phyloP scores from a whole-genome alignment of 2,888 invertebrate species.

The Zaprionus bogoriensis region DNA sequence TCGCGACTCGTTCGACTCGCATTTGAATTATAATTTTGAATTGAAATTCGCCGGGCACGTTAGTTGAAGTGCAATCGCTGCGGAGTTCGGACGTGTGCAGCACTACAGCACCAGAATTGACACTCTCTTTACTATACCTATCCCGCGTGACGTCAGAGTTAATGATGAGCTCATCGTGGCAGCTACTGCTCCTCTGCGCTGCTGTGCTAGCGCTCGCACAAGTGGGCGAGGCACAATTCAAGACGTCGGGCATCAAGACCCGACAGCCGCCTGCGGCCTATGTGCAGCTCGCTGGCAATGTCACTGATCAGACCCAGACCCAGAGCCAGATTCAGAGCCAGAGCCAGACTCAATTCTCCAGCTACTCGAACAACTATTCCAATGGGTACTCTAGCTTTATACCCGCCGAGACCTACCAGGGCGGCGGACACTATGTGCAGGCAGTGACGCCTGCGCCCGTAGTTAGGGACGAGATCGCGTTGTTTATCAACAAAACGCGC shows the following conservation, averaged over 20 bases:
- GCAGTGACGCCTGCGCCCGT: constrained; percentile 51
- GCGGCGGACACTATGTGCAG: constrained; percentile 56
- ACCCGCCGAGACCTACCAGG: constrained; percentile 72
- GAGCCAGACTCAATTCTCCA: constrained; percentile 6
- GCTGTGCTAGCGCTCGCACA: constrained; percentile 27
- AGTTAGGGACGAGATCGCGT: constrained; percentile 76
- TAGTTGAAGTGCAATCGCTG: constrained; percentile 67
- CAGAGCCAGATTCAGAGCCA: constrained; percentile 1
- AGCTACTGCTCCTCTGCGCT: constrained; percentile 26
- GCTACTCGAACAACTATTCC: constrained; percentile 3
- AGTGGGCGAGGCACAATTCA: constrained; percentile 61
- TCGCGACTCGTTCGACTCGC: constrained; percentile 29
- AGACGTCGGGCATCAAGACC: constrained; percentile 79
- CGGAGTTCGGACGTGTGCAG: constrained; percentile 50
- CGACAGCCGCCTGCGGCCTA: constrained; percentile 62
- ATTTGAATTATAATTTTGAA: constrained; percentile 19
- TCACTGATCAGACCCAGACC: constrained; percentile 27
- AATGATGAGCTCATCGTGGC: constrained; percentile 59
- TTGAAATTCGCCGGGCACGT: constrained; percentile 11
- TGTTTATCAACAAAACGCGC: constrained; percentile 82
- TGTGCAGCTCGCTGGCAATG: constrained; percentile 53
- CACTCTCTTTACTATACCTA: not conserved
- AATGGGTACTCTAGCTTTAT: constrained; percentile 31
- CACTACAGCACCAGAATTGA: not conserved
- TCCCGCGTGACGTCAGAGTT: constrained; percentile 1